Evolutionary conservation across 2,888 invertebrate species (phyloP), one percentile per base, ranked within the genome.

Genomic region (Leptopilina syphax): DNA sequence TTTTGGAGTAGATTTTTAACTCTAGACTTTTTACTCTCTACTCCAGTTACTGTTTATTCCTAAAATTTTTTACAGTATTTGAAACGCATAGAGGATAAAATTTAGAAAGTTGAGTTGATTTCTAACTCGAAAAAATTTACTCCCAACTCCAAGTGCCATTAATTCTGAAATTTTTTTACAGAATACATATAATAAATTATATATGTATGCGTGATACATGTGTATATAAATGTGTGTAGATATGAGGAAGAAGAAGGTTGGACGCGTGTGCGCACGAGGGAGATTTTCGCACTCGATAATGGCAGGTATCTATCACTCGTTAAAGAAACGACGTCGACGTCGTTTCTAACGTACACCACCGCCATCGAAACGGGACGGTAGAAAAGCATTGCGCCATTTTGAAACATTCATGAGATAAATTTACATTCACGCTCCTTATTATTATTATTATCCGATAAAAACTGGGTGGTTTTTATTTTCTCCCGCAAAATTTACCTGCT

Each of bases 221-320:
- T 18, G 18, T 18, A 18, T 18, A 18, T 18, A 18, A 8, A 44
- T 44, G 50, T 10, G 10, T 10, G 50, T 10, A 10, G 9, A 12
- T 50, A 50, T 50, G 10, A 50, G 9, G 13, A 54, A 54, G 34
- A 57, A 57, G 57, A 57, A 73, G 57, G 57, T 13, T 73, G 57
- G 34, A 73, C 34, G 73, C 73, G 54, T 73, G 57, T 73, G 73
- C 73, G 73, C 73, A 73, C 34, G 34, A 73, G 70, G 27, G 54
- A 27, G 57, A n/a, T 1, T 54, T 57, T 57, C 63, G 63, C 63
- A 63, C 63, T 1, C 57, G 73, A 73, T 73, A 73, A 73, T 73
- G 73, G 73, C 73, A 73, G 73, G 73, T 73, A 73, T 73, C 73
- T 73, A 34, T 73, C 57, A 57, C 57, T 73, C 73, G 73, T 73